These are phyloP conservation scores for Agonopterix arenella DNA, from an alignment of 2,888 invertebrate species.

Conservation along the genomic window DNA sequence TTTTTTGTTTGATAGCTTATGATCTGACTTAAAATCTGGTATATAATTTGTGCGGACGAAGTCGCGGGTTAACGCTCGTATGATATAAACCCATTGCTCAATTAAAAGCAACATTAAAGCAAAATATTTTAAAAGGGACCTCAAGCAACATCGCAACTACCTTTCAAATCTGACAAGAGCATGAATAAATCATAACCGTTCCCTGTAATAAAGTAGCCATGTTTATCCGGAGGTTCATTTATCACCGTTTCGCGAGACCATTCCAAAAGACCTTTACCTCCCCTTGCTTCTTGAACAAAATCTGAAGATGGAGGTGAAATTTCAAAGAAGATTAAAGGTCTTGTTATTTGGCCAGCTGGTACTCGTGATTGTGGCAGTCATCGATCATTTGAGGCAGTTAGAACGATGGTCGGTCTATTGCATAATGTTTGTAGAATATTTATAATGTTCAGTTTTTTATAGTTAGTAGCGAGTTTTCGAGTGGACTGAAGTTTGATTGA, in stretches of 20 bases:
- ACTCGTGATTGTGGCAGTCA: conserved; percentile 51
- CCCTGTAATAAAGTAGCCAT: conserved; percentile 71
- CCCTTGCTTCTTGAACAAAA: conserved; percentile 9
- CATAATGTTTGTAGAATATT: conserved; percentile 59
- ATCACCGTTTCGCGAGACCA: conserved; percentile 58
- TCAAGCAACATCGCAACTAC: conserved; percentile 39
- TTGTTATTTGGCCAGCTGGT: conserved; percentile 28
- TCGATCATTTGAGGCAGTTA: conserved; percentile 56
- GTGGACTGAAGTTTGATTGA: conserved; percentile 46
- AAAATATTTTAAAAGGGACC: conserved; percentile 16
- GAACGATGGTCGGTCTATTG: conserved; percentile 51
- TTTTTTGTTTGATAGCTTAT: no score
- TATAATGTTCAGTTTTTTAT: conserved; percentile 36
- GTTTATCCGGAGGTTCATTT: conserved; percentile 67
- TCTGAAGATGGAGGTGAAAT: conserved; percentile 5
- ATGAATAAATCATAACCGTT: conserved; percentile 72
- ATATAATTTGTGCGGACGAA: no score
- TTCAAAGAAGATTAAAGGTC: conserved; percentile 18
- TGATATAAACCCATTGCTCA: no score
- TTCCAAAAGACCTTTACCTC: conserved; percentile 24
- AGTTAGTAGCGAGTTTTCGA: conserved; percentile 17
- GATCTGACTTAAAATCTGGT: no score
- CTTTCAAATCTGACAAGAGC: conserved; percentile 62
- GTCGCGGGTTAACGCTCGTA: no score
- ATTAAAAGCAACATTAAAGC: background rate